Base-by-base conservation (phyloP, 2,888 invertebrate genomes). In the Meteorus cinctellus region DNA sequence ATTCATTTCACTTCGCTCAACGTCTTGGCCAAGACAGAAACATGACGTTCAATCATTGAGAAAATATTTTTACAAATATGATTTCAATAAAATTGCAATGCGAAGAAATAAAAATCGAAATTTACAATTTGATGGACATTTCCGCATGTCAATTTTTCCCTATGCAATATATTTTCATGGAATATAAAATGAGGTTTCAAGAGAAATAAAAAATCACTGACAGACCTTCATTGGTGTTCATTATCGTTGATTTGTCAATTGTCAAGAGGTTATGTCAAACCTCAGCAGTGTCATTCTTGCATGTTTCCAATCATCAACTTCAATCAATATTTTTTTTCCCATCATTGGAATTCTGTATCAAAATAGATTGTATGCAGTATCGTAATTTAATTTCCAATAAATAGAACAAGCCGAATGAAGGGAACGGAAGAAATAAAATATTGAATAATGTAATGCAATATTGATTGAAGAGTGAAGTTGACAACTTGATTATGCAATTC, bases 1-100 rank as follows among this genome's bases (percentile, higher is more conserved):
- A 48, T 48, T 51, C 60, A 72, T 27, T 74, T 67, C 65, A 72
- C 63, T 72, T 62, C 67, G 66, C 60, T 55, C 62, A 67, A 62
- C 27, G 34, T 34, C 36, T 19, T 59, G 59, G 34, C 41, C 19
- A 2, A 10, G 59, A 70, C 59, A 59, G 59, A 14, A 59, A 70
- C 69, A 59, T 59, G 69, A 59, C 59, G n/a, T 31, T 59, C 36
- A 70, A 59, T 59, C 55, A 70, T 19, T 51, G 34, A 36, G 34
- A 70, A 68, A 48, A 68, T 55, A 55, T 55, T 1, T 55, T 48
- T n/a, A 41, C 29, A 36, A 67, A 67, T 55, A 69, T n/a, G 34
- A 19, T 55, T 16, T 70, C 27, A 19, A 55, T 59, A 34, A 59
- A 59, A 59, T 59, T 59, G 2, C 0, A 34, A 34, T 8, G 34